phyloP scores from a whole-genome alignment of 2,113 vertebrate species.

The Elanoides forficatus region DNA sequence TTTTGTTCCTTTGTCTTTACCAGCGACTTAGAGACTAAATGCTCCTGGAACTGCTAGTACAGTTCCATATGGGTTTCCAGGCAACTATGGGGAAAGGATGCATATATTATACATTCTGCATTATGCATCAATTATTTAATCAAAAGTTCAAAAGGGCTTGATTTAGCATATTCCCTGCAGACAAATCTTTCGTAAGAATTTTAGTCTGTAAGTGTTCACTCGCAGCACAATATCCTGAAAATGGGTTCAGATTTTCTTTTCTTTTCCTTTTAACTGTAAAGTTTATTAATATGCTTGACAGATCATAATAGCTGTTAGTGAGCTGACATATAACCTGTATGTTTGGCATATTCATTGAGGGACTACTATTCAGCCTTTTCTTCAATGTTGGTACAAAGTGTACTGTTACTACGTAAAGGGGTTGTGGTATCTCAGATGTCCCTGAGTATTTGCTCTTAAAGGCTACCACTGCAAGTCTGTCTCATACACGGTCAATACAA shows the following conservation, averaged over 20 bases:
- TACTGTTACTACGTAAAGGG: not conserved
- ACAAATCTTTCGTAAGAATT: conserved; percentile 10
- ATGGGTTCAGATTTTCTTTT: conserved; percentile 8
- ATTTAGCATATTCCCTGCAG: conserved; percentile 58
- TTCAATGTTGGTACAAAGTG: not conserved
- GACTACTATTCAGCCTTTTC: not conserved
- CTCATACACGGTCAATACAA: not conserved
- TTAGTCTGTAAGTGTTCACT: conserved; percentile 9
- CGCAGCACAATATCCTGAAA: conserved; percentile 13
- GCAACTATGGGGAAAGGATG: conserved; percentile 40
- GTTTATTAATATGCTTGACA: conserved; percentile 13
- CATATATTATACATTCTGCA: conserved; percentile 54
- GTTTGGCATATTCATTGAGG: not conserved
- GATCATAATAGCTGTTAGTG: not conserved
- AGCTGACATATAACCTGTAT: not conserved
- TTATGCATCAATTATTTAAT: conserved; percentile 68
- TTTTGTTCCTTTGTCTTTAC: conserved; percentile 51
- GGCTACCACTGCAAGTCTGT: not conserved
- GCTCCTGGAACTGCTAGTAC: conserved; percentile 31
- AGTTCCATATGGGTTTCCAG: conserved; percentile 59
- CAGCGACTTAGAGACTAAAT: not conserved
- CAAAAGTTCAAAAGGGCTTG: conserved; percentile 66
- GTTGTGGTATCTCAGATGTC: not conserved
- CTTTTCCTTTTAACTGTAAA: conserved; percentile 1
- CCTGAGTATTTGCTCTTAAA: not conserved